Percentiles rank a stretch among this genome's conserved stretches.
phyloP scores from a whole-genome alignment of 2,797 vertebrate genomes.

The Coccyzus lansbergi region DNA sequence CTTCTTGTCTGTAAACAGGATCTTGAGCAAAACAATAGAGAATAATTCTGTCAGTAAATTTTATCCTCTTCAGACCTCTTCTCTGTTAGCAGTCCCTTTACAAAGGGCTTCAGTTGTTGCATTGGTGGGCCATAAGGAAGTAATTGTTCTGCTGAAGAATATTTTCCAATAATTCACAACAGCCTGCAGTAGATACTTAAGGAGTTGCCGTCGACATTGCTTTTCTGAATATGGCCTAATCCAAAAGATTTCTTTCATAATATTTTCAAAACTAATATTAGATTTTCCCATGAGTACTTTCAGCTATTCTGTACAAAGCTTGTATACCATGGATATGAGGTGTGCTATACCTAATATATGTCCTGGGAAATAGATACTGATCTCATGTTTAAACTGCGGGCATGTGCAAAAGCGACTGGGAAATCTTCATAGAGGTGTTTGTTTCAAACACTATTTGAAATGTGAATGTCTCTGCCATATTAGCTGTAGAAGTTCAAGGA shows the following conservation, averaged over 20 bases:
- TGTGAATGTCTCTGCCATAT: background rate
- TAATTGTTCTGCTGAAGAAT: background rate
- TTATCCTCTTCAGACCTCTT: background rate
- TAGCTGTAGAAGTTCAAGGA: background rate
- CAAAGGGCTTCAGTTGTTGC: background rate
- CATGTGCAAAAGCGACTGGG: background rate
- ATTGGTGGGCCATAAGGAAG: background rate
- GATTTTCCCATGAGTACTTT: background rate
- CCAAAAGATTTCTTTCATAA: background rate
- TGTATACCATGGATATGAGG: too few species aligned
- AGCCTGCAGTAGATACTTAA: background rate
- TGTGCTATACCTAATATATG: background rate
- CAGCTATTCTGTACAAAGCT: background rate
- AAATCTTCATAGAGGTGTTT: background rate
- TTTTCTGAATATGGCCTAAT: background rate
- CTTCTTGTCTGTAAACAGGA: background rate
- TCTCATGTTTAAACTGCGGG: background rate
- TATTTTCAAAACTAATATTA: background rate
- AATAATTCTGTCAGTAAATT: background rate
- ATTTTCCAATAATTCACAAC: background rate
- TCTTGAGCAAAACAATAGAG: background rate
- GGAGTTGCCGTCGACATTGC: background rate
- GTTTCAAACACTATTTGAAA: background rate
- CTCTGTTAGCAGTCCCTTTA: background rate
- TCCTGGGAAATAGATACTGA: background rate